phyloP scores from a whole-genome alignment of 2,113 vertebrate species.

The Thomomys bottae region DNA sequence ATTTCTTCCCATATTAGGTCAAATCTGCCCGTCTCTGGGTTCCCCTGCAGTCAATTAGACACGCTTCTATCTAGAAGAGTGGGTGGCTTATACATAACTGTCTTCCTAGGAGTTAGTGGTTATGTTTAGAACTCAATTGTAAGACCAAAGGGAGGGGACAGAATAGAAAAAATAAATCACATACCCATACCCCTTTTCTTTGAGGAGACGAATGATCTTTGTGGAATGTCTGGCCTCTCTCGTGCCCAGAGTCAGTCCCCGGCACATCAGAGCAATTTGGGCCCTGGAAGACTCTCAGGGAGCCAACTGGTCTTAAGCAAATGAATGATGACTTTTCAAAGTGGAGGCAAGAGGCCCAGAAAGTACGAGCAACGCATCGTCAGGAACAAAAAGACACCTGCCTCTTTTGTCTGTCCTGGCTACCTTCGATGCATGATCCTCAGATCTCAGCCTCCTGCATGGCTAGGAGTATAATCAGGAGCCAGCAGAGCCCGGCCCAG shows the following conservation, averaged over 20 bases:
- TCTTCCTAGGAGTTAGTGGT: fast-evolving
- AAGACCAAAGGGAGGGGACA: not conserved
- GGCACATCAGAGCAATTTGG: not conserved
- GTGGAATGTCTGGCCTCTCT: not conserved
- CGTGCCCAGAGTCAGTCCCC: not conserved
- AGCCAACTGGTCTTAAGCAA: not conserved
- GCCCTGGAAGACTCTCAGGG: not conserved
- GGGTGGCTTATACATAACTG: not conserved
- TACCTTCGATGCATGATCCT: no score
- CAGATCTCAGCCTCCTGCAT: no score
- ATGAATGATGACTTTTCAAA: not conserved
- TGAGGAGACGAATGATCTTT: not conserved
- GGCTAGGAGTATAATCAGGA: no score
- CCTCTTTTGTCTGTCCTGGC: not conserved
- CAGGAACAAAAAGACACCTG: not conserved
- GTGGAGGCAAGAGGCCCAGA: not conserved
- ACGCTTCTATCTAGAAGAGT: no score
- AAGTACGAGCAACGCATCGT: not conserved
- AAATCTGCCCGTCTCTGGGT: not conserved
- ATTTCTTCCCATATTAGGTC: not conserved
- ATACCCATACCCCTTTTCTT: not conserved
- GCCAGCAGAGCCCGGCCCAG: no score
- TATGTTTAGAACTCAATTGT: not conserved
- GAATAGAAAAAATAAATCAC: no score
- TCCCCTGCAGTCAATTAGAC: no score